phyloP scores from a whole-genome alignment of 2,888 invertebrate species.

The Timandra comae region DNA sequence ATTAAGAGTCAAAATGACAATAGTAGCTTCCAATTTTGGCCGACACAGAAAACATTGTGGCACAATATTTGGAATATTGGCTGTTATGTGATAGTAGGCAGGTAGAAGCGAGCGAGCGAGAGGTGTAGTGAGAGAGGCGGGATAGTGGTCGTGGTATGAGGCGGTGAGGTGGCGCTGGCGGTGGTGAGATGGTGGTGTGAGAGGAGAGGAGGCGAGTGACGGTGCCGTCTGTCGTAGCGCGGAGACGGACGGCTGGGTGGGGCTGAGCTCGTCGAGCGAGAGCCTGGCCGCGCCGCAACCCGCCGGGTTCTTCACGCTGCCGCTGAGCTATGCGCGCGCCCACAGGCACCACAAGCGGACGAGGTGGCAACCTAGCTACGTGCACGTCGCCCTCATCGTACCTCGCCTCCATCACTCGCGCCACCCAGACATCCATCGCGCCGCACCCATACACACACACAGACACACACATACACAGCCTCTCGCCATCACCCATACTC shows the following conservation, averaged over 20 bases:
- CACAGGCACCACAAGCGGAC: constrained; percentile 87
- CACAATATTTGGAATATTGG: no score
- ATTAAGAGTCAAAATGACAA: no score
- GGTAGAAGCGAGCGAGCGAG: no score
- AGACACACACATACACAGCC: neutral
- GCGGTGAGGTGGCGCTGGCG: neutral
- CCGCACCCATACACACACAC: neutral
- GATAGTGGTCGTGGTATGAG: neutral
- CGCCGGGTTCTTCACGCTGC: constrained; percentile 82
- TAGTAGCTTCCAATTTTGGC: no score
- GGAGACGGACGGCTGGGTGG: constrained; percentile 53
- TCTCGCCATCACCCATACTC: no score
- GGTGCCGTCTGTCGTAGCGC: constrained; percentile 42
- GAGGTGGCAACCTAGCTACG: constrained; percentile 78
- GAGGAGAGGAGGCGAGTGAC: constrained; percentile 3
- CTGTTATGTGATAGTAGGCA: no score
- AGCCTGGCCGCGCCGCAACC: constrained; percentile 76
- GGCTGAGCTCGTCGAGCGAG: constrained; percentile 79
- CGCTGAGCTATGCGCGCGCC: constrained; percentile 87
- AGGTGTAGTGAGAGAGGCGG: no score
- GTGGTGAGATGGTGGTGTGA: constrained; percentile 5
- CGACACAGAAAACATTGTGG: no score
- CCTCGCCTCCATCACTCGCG: constrained; percentile 15
- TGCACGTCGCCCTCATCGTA: constrained; percentile 45
- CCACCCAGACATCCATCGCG: constrained; percentile 7